phyloP scores from a whole-genome alignment of 2,888 invertebrate genomes.

The Xanthorhoe designata region DNA sequence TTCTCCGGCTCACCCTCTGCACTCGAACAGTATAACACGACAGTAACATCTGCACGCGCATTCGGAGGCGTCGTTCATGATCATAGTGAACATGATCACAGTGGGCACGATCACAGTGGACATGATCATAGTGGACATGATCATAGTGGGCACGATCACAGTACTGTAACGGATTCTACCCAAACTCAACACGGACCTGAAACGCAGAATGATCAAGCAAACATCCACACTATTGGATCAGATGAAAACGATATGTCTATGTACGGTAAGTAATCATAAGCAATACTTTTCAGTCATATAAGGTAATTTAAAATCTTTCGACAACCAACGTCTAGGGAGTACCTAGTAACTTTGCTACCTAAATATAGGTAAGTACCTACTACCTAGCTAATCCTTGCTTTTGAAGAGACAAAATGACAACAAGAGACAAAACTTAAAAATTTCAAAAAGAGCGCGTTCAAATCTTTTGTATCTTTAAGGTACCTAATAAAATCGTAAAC shows the following conservation, averaged over 20 bases:
- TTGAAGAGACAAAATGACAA: no score
- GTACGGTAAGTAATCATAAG: conserved; percentile 79
- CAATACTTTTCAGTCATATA: background rate
- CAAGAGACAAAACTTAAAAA: no score
- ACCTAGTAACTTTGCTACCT: no score
- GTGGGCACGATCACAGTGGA: conserved; percentile 39
- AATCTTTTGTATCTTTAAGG: conserved; percentile 7
- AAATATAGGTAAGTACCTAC: no score
- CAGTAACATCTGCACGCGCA: conserved; percentile 86
- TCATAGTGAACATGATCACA: conserved; percentile 46
- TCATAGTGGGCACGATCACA: conserved; percentile 47
- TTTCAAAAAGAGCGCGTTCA: conserved; percentile 18
- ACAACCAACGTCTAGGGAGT: no score
- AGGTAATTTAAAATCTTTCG: no score
- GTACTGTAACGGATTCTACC: conserved; percentile 36
- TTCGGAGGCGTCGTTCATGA: conserved; percentile 65
- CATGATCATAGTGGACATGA: conserved; percentile 49
- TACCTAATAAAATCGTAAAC: no score
- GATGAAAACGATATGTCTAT: conserved; percentile 80
- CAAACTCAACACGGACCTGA: conserved; percentile 54
- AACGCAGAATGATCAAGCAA: conserved; percentile 60
- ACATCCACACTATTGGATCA: conserved; percentile 53
- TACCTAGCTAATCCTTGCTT: no score
- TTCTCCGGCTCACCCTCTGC: conserved; percentile 87
- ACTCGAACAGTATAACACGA: conserved; percentile 80